Conservation (phyloP, 2,113 vertebrate genomes). For the Cephalopterus ornatus region DNA sequence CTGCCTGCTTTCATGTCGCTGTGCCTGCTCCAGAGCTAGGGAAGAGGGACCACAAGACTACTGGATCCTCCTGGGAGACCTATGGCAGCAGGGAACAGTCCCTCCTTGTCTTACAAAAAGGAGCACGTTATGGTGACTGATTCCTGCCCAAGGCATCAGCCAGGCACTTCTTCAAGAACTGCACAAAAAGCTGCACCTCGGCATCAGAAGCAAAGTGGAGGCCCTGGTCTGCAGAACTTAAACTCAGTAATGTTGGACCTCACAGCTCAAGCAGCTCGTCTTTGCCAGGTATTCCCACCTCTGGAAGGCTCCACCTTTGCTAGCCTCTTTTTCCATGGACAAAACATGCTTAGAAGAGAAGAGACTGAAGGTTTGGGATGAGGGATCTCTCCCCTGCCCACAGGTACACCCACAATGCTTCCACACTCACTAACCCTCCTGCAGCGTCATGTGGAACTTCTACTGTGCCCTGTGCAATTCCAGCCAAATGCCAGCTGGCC, state of each 20-base stretch:
- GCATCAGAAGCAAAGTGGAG: not conserved
- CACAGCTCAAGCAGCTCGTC: not conserved
- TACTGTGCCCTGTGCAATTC: not conserved
- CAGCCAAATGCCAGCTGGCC: not conserved
- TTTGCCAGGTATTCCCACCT: not conserved
- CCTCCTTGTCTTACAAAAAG: not conserved
- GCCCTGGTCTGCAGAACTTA: not conserved
- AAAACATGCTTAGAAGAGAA: not conserved
- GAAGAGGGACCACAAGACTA: not conserved
- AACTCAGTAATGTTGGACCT: not conserved
- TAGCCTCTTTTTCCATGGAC: not conserved
- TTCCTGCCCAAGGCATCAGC: not conserved
- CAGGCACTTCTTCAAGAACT: not conserved
- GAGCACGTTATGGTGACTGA: not conserved
- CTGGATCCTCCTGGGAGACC: not conserved
- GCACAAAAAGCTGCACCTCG: not conserved
- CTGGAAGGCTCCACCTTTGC: not conserved
- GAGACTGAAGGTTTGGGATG: not conserved
- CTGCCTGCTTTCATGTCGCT: not conserved
- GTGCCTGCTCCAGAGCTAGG: not conserved
- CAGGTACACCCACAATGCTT: not conserved
- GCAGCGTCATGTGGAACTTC: fast-evolving
- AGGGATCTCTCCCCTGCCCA: not conserved
- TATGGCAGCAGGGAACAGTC: not conserved
- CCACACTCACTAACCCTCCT: not conserved